Base-by-base conservation (phyloP, 1,140 invertebrate genomes). In the Oreohelix idahoensis region DNA sequence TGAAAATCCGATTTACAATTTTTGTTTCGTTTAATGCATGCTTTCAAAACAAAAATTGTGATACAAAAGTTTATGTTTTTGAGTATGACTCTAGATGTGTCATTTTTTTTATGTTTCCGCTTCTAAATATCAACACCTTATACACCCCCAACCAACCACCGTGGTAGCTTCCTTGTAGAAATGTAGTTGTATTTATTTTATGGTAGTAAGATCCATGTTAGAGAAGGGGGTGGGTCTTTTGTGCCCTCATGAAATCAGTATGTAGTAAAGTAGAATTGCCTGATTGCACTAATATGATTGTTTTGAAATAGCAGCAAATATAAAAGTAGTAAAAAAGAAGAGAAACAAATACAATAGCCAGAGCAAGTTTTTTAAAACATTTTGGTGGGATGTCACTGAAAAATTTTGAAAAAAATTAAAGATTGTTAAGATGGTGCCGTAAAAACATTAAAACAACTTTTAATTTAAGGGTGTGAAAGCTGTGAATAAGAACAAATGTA, bases 31-130 rank as follows among this genome's bases (percentile, higher is more conserved):
- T 51, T 76, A 51, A n/a, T 51, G 74, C 74, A 76, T 76, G 74
- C 74, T 45, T 76, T 45, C 74, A 76, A 76, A 53, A 51, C 74
- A 76, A 76, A 76, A 76, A 76, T 76, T 76, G 74, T 76, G 74
- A 35, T 76, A 76, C 74, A 76, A 29, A 32, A n/a, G 74, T 76
- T 76, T 76, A 17, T 76, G 74, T 76, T 76, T 76, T 76, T 76
- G 74, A 76, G 74, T 76, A 76, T 76, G 74, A 76, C 74, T 76
- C 74, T n/a, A 35, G 15, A 23, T 45, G 36, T 39, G 71, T 39
- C 36, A 8, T 73, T 73, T 71, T 58, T 35, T 5, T 66, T 66
- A 66, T 66, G 29, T 32, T 32, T 2, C 63, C 0, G 29, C 63
- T 66, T 66, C 5, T 58, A 58, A 58, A 58, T 58, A 58, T 58